Conservation (phyloP, 2,797 vertebrate species). For the Chelidonichthys spinosus region DNA sequence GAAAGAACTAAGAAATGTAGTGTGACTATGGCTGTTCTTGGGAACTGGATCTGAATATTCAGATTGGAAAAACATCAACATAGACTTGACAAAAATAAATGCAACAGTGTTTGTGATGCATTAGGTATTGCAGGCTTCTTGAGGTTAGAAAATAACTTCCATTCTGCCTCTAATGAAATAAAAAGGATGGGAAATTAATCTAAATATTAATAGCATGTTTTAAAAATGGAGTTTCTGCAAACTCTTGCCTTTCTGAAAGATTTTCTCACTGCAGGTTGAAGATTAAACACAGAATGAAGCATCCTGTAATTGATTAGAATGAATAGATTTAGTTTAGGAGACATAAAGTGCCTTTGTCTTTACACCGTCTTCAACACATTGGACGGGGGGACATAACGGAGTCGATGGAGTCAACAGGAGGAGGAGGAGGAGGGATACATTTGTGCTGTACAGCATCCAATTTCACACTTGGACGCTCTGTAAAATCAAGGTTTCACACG, state of each 20-base stretch:
- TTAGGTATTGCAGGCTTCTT: not conserved
- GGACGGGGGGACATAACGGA: conserved; percentile 13
- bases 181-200: not conserved
- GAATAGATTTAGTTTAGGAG: conserved; percentile 7
- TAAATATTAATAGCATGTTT: not conserved
- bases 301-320: too few relatives aligned
- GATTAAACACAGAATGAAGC: not conserved
- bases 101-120: not conserved
- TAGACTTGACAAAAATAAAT: not conserved
- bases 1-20: not conserved
- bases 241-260: not conserved
- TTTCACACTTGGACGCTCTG: conserved; percentile 74
- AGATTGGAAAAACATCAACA: not conserved
- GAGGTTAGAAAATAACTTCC: conserved; percentile 1
- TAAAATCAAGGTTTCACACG: conserved; percentile 71
- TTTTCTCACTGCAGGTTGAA: not conserved
- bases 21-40: not conserved
- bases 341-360: conserved; percentile 25
- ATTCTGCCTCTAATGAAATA: not conserved
- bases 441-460: conserved; percentile 72
- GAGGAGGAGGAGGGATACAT: conserved; percentile 48
- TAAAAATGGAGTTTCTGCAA: not conserved
- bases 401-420: conserved; percentile 27
- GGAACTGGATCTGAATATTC: not conserved
- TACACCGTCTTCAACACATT: conserved; percentile 23